Evolutionary conservation across 2,888 invertebrate genomes (phyloP), one percentile per base, ranked within the genome.

Genomic region (Acanthacorydalis orientalis): DNA sequence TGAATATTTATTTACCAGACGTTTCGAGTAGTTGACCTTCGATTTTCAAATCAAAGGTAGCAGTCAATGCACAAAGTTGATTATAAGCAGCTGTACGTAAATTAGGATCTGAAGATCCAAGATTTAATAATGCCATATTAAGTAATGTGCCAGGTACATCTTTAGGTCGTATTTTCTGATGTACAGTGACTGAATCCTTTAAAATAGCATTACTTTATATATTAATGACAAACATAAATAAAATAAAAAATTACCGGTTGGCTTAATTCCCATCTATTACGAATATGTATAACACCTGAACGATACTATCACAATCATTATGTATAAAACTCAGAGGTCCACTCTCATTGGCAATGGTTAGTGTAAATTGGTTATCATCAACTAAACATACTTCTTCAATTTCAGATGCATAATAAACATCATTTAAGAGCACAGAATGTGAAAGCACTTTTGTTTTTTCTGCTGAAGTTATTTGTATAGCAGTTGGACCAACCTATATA

Each of bases 321-420:
- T 97, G 96, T 54, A 96, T 96, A 68, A 97, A 96, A 55, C 92
- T 92, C 44, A 97, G 68, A 1, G 95, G 93, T 0, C 93, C 91
- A 53, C 88, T 83, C 65, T 96, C 96, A 64, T 95, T 95, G 47
- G 91, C 84, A 55, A 97, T 96, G 0, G 92, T 92, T 50, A 97
- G 67, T 0, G 95, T 95, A 64, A 97, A 96, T 66, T 96, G 96
- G 68, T 96, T 96, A 70, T 97, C 96, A 62, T 97, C 96, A 8
- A 96, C 89, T 23, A 91, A 64, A 57, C 89, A 88, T 32, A 95
- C 95, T 74, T 96, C 95, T 62, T 97, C 96, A 50, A 97, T 95
- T 68, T 97, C 96, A 0, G 93, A 93, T 1, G 96, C 96, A 61
- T 97, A 96, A 64, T 96, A 97, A 2, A 97, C 93, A 62, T 97